Evolutionary conservation across 1,140 invertebrate species (phyloP), one percentile per base, ranked within the genome.

Genomic region (Proctacanthus coquilletti): DNA sequence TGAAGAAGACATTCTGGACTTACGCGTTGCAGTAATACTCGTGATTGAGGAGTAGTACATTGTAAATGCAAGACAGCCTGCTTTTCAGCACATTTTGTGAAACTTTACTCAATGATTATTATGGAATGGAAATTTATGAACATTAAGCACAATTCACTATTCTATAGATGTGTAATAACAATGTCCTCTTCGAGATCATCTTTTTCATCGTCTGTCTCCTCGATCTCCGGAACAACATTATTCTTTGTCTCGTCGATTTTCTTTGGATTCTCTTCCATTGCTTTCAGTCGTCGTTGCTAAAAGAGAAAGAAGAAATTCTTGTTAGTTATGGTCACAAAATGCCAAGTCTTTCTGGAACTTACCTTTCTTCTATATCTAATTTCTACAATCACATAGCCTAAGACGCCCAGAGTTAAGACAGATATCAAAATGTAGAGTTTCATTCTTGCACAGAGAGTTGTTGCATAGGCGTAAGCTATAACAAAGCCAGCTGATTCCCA

Each of bases 401-500:
- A 52, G 46, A 84, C 77, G 10, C 88, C 86, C 23, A 80, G 62
- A 5, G 81, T 61, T 1, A 95, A 66, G 6, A 89, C 74, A 9
- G 72, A 70, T 51, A 93, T 67, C 62, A 93, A 71, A 3, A 93
- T 80, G 57, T 89, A 91, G 3, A 95, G 71, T 66, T 93, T 95
- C 72, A 82, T 81, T 5, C 80, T 65, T 13, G 88, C 84, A 61
- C 86, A 92, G 3, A 93, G 66, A 45, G 84, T 78, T 3, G 83
- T 87, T 39, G 80, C 85, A 61, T 87, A 84, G 1, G 82, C 77
- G 50, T 93, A 95, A 5, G 87, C 87, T 6, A 94, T 74, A 2
- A 94, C 84, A 48, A 94, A 89, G 0, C 93, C 93, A 15, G 82
- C 71, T 25, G 83, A 87, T 63, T 96, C 91, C 83, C 92, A 92